Evolutionary conservation across 1,140 invertebrate genomes (phyloP), one percentile per base, ranked within the genome.

Genomic region (Amyelois transitella): DNA sequence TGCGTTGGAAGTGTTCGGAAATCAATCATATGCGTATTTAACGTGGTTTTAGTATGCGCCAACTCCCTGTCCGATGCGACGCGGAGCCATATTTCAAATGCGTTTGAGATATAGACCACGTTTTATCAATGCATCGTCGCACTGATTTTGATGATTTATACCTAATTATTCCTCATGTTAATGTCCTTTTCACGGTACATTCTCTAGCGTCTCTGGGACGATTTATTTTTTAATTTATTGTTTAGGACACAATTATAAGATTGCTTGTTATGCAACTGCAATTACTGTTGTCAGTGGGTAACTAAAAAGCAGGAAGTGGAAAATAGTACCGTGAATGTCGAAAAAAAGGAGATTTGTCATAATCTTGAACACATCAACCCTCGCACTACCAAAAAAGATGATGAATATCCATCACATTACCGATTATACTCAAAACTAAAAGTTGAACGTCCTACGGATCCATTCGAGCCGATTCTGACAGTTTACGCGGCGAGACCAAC

Each of bases 121-220:
- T 81, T 87, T 87, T 86, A 84, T 84, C 84, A 84, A 86, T 86
- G 81, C 84, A 86, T 85, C 84, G 81, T 85, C 81, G 81, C 75
- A 71, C 72, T 82, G 75, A 84, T 81, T 77, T 74, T 69, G 72
- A 83, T 85, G 84, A 87, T 85, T 84, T 84, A 86, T 87, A 81
- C 75, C 66, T 80, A 87, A 86, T 87, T 86, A 83, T 83, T 80
- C 72, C 74, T 70, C 69, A 79, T 76, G 81, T 83, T 83, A 86
- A 86, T 79, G 78, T 74, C 74, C 64, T 76, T 81, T 83, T 77
- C 79, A 77, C 76, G 81, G 75, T 60, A 70, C 77, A 75, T 86
- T 77, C 73, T 60, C 71, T 64, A 51, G 60, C 62, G 75, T 81
- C 77, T 64, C 51, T 50, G 53, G 66, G 75, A 66, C 61, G 60